phyloP scores from a whole-genome alignment of 2,113 vertebrate species.

The Bujurquina vittata region DNA sequence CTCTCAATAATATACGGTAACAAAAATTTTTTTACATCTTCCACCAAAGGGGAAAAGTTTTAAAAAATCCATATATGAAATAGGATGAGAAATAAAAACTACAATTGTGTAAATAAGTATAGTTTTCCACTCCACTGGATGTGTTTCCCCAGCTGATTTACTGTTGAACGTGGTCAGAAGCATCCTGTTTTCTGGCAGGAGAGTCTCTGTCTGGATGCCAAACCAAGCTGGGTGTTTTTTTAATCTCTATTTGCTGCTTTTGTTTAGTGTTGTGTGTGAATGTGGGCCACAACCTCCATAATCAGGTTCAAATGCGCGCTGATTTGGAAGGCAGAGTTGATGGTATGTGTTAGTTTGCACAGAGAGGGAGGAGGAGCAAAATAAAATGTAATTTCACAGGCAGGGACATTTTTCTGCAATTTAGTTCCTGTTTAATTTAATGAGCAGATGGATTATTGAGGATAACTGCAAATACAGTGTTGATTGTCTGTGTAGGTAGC shows the following conservation, averaged over 20 bases:
- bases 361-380: not conserved
- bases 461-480: not conserved
- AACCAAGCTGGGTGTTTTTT: slow-evolving; percentile 21
- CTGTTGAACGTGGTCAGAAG: slow-evolving; percentile 8
- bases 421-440: not conserved
- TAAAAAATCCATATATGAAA: no score
- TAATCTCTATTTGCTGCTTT: slow-evolving; percentile 29
- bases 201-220: slow-evolving; percentile 7
- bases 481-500: not conserved
- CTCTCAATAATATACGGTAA: no score
- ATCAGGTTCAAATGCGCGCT: slow-evolving; percentile 27
- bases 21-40: no score
- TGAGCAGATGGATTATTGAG: not conserved
- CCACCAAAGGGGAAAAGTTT: no score
- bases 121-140: slow-evolving; percentile 8
- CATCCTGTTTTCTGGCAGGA: slow-evolving; percentile 20
- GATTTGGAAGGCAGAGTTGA: not conserved
- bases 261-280: slow-evolving; percentile 33
- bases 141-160: slow-evolving; percentile 35
- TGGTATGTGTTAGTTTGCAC: not conserved
- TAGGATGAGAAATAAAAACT: not conserved
- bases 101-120: slow-evolving; percentile 16
- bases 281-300: slow-evolving; percentile 21
- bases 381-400: not conserved
- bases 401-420: not conserved